A percentile compares a stretch with the other conserved stretches of the same genome.
These are phyloP conservation scores for Pogonocichla stellata DNA, from an alignment of 2,113 vertebrate species.

Conservation along the genomic window DNA sequence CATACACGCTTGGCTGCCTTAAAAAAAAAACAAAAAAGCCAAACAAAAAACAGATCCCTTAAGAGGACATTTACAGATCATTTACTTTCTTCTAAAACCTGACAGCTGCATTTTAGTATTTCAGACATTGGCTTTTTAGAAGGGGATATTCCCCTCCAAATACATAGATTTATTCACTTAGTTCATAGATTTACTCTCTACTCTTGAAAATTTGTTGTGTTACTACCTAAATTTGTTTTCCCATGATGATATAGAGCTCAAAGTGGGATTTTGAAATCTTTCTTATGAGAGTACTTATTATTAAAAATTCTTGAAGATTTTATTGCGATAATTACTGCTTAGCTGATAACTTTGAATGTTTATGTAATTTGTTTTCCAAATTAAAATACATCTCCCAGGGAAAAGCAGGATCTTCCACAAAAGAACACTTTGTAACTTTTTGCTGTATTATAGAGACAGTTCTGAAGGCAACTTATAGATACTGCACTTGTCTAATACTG, in stretches of 20 bases:
- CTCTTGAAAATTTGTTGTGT: background rate
- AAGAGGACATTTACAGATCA: background rate
- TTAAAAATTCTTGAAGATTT: background rate
- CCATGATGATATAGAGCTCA: background rate
- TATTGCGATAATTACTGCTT: background rate
- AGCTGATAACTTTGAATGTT: background rate
- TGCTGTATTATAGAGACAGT: background rate
- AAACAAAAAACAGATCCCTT: background rate
- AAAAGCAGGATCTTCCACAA: background rate
- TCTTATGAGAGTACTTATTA: background rate
- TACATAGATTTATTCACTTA: background rate
- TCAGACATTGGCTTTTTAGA: background rate
- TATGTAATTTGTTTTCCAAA: background rate
- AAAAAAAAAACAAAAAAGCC: background rate
- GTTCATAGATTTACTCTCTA: background rate
- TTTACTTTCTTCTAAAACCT: background rate
- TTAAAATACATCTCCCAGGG: accelerated
- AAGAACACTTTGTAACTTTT: background rate
- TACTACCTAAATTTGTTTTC: background rate
- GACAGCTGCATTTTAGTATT: background rate
- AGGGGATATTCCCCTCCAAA: background rate
- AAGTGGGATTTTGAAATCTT: background rate
- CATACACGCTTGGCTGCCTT: background rate
- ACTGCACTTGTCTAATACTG: background rate
- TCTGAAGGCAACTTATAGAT: background rate